Percentiles rank a stretch among this genome's conserved stretches.
Conservation (phyloP, 2,888 invertebrate species). For the Leptura quadrifasciata region DNA sequence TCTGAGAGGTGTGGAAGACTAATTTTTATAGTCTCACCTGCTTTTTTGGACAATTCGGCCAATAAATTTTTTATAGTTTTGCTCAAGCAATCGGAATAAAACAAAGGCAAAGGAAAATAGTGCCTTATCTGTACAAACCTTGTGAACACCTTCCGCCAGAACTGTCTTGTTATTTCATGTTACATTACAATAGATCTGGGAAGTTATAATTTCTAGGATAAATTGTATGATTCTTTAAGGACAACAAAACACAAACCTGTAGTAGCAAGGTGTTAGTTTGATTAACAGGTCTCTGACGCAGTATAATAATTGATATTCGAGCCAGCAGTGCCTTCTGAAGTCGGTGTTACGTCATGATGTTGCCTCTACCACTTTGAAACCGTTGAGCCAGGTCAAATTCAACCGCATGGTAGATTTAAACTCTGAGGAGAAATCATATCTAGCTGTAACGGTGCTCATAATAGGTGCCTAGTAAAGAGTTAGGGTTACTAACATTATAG, state of each 20-base stretch:
- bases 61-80: conserved; percentile 87
- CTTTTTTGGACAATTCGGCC: conserved; percentile 86
- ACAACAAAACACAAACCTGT: conserved; percentile 38
- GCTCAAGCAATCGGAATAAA: conserved; percentile 88
- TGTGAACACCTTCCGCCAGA: conserved; percentile 79
- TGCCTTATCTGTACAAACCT: conserved; percentile 53
- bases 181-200: conserved; percentile 77
- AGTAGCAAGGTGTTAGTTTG: background rate
- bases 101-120: conserved; percentile 75
- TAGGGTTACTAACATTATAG: too few species aligned
- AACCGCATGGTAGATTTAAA: too few species aligned
- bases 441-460: too few species aligned
- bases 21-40: conserved; percentile 86
- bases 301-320: too few species aligned
- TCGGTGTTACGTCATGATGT: too few species aligned
- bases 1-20: conserved; percentile 86
- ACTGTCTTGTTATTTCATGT: conserved; percentile 80
- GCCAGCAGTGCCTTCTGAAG: too few species aligned
- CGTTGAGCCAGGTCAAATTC: too few species aligned
- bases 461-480: too few species aligned
- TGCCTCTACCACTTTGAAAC: too few species aligned
- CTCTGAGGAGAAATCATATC: too few species aligned
- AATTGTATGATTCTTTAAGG: conserved; percentile 77
- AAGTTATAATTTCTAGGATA: conserved; percentile 83
- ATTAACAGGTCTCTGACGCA: conserved; percentile 23